Evolutionary conservation across 2,113 vertebrate species (phyloP).

Genomic region (Clarias gariepinus): DNA sequence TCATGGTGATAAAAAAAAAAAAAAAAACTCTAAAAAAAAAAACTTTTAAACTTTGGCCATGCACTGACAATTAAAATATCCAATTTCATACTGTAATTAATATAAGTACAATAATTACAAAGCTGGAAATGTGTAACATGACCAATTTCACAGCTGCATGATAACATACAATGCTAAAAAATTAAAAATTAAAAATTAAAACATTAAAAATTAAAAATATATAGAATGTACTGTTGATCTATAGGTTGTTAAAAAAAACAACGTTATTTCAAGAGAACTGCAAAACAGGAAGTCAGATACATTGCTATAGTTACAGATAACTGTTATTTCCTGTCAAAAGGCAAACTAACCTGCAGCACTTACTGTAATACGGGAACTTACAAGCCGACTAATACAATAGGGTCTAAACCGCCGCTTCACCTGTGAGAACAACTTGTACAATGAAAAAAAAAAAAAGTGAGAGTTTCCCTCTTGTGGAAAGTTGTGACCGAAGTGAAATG

Average conservation of each 20-base stretch:
- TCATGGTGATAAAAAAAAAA: no score
- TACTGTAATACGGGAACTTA: constrained; percentile 25
- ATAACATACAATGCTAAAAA: neutral
- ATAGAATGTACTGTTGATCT: neutral
- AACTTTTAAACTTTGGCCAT: neutral
- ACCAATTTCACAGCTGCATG: neutral
- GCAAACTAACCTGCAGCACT: constrained; percentile 20
- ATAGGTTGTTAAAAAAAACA: neutral
- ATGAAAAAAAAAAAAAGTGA: neutral
- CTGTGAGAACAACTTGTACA: constrained; percentile 10
- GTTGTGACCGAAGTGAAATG: constrained; percentile 6
- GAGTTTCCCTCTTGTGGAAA: neutral
- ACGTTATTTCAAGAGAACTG: neutral
- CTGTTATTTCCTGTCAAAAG: constrained; percentile 67
- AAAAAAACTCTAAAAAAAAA: constrained; percentile 29
- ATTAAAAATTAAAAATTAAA: no score
- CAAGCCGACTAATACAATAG: neutral
- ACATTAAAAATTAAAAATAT: no score
- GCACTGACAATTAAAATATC: neutral
- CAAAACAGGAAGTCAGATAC: constrained; percentile 58
- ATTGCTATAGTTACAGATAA: constrained; percentile 65
- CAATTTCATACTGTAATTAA: neutral
- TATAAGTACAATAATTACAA: neutral
- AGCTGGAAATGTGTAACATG: neutral
- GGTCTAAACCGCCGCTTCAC: constrained; percentile 57